Evolutionary conservation across 2,797 vertebrate species (phyloP).

Genomic region (Florisuga fusca): DNA sequence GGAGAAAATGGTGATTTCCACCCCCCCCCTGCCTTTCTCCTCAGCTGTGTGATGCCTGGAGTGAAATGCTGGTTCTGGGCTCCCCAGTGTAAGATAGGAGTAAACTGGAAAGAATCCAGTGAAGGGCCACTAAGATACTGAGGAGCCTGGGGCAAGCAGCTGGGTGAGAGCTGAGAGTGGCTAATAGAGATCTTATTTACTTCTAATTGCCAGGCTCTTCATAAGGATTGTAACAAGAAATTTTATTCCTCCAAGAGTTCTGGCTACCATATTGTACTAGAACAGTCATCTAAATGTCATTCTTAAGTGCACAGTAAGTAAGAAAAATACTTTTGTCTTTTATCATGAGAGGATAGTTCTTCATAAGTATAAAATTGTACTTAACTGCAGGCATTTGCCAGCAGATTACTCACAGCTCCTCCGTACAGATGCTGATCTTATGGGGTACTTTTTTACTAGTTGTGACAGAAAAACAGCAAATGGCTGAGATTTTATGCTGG

Average conservation of each 20-base stretch:
- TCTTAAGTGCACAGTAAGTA: background rate
- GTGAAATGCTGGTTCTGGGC: background rate
- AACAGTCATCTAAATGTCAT: background rate
- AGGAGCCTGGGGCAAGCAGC: background rate
- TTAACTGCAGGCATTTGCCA: background rate
- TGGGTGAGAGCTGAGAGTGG: background rate
- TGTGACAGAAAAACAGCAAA: background rate
- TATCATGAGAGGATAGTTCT: background rate
- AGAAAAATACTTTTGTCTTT: background rate
- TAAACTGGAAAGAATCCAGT: background rate
- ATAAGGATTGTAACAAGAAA: background rate
- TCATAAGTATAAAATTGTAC: background rate
- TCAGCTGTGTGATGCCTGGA: background rate
- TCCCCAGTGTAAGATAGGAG: background rate
- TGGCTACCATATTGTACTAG: slow-evolving; percentile 14
- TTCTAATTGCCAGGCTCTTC: slow-evolving; percentile 21
- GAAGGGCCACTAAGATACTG: too few relatives aligned
- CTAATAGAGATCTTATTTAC: background rate
- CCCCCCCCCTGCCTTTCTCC: background rate
- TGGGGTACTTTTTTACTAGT: background rate
- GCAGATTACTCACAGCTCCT: background rate
- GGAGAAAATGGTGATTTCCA: background rate
- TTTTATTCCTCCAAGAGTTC: slow-evolving; percentile 9
- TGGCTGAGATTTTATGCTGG: background rate
- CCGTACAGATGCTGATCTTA: background rate